Base-by-base conservation (phyloP, 1,140 invertebrate species). In the Apis florea region DNA sequence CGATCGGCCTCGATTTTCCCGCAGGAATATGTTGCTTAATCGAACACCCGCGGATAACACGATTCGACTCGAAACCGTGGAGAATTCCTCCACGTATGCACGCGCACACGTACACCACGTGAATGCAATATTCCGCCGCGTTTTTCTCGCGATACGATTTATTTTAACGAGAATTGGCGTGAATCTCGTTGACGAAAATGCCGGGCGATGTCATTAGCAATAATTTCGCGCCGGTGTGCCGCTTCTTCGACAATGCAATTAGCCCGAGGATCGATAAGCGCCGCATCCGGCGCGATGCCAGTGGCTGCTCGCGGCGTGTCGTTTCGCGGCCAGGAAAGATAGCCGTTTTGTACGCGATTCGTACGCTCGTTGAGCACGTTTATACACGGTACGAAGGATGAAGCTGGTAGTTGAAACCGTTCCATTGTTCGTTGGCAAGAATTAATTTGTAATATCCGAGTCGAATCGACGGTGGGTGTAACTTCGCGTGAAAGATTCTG, bases 301-400 rank as follows among this genome's bases (percentile, higher is more conserved):
- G 58, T 73, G 56, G 54, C 11, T 31, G 54, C 11, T 31, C 56
- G 40, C 6, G 54, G 54, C 72, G 69, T 80, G 77, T 83, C 83
- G 72, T 83, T 85, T 86, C 69, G 83, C 70, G 58, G 67, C 15
- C 54, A 15, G 73, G 26, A 81, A 79, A 81, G 80, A 87, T 85
- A 73, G 77, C 70, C 77, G 79, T 81, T 85, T 85, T 81, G n/a
- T n/a, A n/a, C n/a, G 85, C 74, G 71, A 85, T 64, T 74, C 68
- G 79, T 67, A 53, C n/a, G 47, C 53, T 21, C 58, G 63, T 64
- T 26, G 6, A 56, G 10, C 26, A 15, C 17, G 70, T 53, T 63
- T 56, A 40, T n/a, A n/a, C n/a, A n/a, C n/a, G n/a, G 67, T 54
- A 12, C 49, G 6, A 13, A 58, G 64, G n/a, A 61, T 10, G 31